Evolutionary conservation across 2,113 vertebrate genomes (phyloP), one percentile per base, ranked within the genome.

Genomic region (Notothenia coriiceps): DNA sequence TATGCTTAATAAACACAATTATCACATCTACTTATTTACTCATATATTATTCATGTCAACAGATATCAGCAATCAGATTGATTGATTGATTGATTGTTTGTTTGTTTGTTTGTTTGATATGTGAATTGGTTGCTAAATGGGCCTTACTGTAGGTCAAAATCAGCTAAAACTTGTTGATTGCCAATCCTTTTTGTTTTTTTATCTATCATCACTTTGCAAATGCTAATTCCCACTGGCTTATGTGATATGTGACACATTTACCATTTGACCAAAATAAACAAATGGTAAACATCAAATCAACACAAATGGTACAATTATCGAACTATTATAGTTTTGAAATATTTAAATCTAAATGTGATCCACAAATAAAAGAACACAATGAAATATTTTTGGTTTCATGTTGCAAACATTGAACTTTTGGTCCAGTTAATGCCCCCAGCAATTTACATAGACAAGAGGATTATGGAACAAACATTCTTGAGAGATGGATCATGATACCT

Each of bases 401-500:
- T 40, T 47, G 59, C 18, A 80, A 63, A 63, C 35, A 40, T 7
- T 40, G 35, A 40, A 40, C 35, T 40, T 40, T 40, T 77, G 59
- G 11, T 12, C n/a, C 2, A 54, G 46, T 15, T 33, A 68, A 18
- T 77, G 20, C 50, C 11, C 4, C 2, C 18, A n/a, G 20, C 43
- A 18, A 55, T 82, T 55, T 57, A 51, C 14, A 14, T 35, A 62
- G 25, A 77, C 49, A 70, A 40, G 44, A 80, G 33, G 35, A 56
- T 72, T 66, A 52, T 40, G 44, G 71, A 71, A 57, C 35, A 40
- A 7, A 71, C 74, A 83, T 62, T 1, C 40, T 65, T 49, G 13
- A 63, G 13, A 72, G 61, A 18, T 64, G n/a, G 17, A 44, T 77
- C 56, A 33, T 35, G 14, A 73, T 9, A 83, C 60, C 54, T 77